These are phyloP conservation scores for Struthidea cinerea DNA, from an alignment of 2,113 vertebrate genomes.

Conservation along the genomic window DNA sequence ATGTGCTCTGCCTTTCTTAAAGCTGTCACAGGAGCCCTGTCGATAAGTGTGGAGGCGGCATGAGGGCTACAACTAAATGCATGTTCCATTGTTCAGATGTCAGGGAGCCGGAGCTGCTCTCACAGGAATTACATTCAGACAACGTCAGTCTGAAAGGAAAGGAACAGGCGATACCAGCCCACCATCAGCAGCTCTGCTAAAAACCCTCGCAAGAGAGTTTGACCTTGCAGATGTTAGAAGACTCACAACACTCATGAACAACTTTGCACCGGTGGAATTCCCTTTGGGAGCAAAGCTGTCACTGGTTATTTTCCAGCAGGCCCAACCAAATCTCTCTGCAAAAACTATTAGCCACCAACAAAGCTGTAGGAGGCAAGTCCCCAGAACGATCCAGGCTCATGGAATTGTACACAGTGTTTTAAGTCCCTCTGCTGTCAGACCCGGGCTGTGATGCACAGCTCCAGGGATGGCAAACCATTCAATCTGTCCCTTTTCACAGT, in stretches of 20 bases:
- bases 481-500: background rate
- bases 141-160: background rate
- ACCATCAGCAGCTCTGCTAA: background rate
- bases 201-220: background rate
- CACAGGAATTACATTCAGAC: background rate
- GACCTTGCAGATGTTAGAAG: constrained; percentile 16
- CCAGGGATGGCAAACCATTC: background rate
- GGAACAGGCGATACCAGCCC: background rate
- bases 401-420: background rate
- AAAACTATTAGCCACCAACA: background rate
- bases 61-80: constrained; percentile 49
- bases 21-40: constrained; percentile 46
- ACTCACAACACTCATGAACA: background rate
- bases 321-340: background rate
- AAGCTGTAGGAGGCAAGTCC: background rate
- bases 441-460: background rate
- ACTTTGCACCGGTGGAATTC: background rate
- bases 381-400: background rate
- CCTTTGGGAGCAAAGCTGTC: background rate
- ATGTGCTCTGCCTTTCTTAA: constrained; percentile 28
- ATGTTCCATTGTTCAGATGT: constrained; percentile 52
- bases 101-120: constrained; percentile 44
- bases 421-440: background rate
- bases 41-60: background rate
- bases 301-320: background rate